These are phyloP conservation scores for Ypsolopha scabrella DNA, from an alignment of 2,888 invertebrate genomes.

Conservation along the genomic window DNA sequence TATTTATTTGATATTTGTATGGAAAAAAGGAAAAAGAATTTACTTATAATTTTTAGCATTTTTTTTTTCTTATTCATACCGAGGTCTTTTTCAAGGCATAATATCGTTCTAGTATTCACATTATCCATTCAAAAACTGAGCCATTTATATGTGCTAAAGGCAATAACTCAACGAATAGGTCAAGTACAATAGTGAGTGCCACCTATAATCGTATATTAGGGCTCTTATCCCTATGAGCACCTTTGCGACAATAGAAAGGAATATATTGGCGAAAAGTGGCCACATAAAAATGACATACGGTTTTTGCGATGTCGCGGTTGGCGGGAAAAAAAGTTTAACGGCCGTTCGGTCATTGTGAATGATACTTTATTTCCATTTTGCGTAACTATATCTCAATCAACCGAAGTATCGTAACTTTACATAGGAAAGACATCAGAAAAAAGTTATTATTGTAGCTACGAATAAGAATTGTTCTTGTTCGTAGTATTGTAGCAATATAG, in stretches of 20 bases:
- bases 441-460: too few relatives aligned
- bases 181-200: conserved; percentile 67
- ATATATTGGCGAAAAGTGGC: conserved; percentile 68
- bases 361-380: too few relatives aligned
- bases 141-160: conserved; percentile 47
- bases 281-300: conserved; percentile 69
- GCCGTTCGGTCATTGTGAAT: too few relatives aligned
- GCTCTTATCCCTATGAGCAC: conserved; percentile 66
- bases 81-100: not conserved
- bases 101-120: not conserved
- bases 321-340: conserved; percentile 17
- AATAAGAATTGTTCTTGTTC: too few relatives aligned
- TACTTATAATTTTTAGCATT: too few relatives aligned
- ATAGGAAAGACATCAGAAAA: too few relatives aligned
- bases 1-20: too few relatives aligned
- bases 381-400: too few relatives aligned
- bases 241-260: conserved; percentile 64
- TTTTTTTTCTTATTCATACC: too few relatives aligned
- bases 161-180: conserved; percentile 63
- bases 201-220: conserved; percentile 70
- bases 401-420: too few relatives aligned
- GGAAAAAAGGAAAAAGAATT: too few relatives aligned
- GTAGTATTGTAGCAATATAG: too few relatives aligned
- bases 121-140: conserved; percentile 27
- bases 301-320: conserved; percentile 26